Percentiles rank a stretch among this genome's conserved stretches.
These are phyloP conservation scores for Papilio aristodemus DNA, from an alignment of 1,140 invertebrate genomes.

Conservation along the genomic window DNA sequence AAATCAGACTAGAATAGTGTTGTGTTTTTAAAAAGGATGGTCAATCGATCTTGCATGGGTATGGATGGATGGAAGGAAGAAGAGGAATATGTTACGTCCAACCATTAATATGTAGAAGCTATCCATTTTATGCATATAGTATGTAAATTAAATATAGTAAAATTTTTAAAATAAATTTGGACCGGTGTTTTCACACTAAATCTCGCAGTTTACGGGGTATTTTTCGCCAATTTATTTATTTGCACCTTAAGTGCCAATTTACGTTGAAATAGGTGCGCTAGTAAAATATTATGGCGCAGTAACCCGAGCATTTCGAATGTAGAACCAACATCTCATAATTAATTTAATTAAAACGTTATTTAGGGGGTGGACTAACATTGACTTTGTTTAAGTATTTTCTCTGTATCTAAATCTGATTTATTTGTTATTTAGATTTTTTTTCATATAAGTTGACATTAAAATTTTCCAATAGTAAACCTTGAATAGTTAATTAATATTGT, in stretches of 20 bases:
- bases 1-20: not conserved
- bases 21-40: too few relatives aligned
- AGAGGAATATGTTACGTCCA: too few relatives aligned
- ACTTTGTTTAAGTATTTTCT: not conserved
- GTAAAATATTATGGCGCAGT: conserved; percentile 23
- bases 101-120: too few relatives aligned
- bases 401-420: not conserved
- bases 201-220: not conserved
- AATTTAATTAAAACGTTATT: conserved; percentile 1
- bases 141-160: too few relatives aligned
- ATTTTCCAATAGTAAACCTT: too few relatives aligned
- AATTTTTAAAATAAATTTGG: not conserved
- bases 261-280: conserved; percentile 21
- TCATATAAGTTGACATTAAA: too few relatives aligned
- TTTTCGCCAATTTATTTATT: conserved; percentile 23
- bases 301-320: conserved; percentile 2
- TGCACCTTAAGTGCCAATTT: conserved; percentile 18
- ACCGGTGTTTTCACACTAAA: not conserved
- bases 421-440: too few relatives aligned
- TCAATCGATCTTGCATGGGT: too few relatives aligned
- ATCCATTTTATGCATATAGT: too few relatives aligned
- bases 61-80: too few relatives aligned
- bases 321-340: conserved; percentile 8
- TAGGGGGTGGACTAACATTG: not conserved
- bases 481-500: too few relatives aligned